Percentiles rank a stretch among this genome's conserved stretches.
These are phyloP conservation scores for Stomatorhinus ivindoensis DNA, from an alignment of 2,113 vertebrate genomes.

Conservation along the genomic window DNA sequence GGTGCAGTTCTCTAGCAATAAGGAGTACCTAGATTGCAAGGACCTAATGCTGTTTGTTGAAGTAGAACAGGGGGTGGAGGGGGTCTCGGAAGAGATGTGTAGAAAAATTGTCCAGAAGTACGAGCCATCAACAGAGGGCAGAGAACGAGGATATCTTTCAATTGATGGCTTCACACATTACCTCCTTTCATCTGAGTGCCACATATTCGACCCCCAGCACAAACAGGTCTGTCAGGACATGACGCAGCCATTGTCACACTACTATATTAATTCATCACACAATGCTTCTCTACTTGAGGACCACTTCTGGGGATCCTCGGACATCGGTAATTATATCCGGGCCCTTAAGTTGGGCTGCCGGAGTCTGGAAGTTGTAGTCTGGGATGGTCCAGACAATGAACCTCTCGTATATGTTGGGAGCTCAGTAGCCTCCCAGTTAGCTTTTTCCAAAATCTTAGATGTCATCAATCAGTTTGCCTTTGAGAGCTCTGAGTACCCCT, in stretches of 20 bases:
- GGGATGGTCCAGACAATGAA: constrained; percentile 79
- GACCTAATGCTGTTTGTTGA: constrained; percentile 84
- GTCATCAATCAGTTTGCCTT: constrained; percentile 85
- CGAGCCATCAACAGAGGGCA: constrained; percentile 78
- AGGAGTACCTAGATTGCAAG: constrained; percentile 82
- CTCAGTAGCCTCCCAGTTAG: constrained; percentile 68
- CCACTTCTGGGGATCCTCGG: constrained; percentile 78
- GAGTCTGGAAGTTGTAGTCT: constrained; percentile 79
- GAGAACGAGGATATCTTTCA: constrained; percentile 75
- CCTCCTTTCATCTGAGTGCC: constrained; percentile 80
- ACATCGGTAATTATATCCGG: constrained; percentile 75
- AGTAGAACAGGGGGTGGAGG: constrained; percentile 84
- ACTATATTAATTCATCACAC: constrained; percentile 93
- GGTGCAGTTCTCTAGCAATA: constrained; percentile 90
- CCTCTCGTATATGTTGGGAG: constrained; percentile 76
- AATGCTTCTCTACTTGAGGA: constrained; percentile 92
- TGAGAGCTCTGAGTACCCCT: constrained; percentile 74
- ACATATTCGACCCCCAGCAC: constrained; percentile 70
- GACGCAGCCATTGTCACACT: constrained; percentile 81
- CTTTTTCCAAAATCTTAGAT: constrained; percentile 73
- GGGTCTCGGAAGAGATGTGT: constrained; percentile 76
- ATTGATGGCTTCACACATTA: constrained; percentile 83
- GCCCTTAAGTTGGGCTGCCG: constrained; percentile 80
- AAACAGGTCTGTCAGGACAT: constrained; percentile 75
- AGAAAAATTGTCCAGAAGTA: constrained; percentile 74